Conservation (phyloP, 35 echinoderm and acorn worm genomes). For the Diadema setosum region DNA sequence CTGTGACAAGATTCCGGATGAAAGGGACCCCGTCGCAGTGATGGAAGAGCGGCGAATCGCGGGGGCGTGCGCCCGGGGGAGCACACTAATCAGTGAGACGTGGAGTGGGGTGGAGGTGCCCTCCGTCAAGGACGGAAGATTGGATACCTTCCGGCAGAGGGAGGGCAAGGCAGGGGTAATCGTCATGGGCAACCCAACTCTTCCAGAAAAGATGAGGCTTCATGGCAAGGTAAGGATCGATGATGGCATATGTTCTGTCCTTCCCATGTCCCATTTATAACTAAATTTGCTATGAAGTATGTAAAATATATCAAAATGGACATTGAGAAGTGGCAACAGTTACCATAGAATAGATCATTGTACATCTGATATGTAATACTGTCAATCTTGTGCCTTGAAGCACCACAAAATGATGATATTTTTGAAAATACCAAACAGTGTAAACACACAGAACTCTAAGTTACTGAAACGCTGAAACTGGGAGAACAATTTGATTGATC, state of each 20-base stretch:
- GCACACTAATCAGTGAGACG: constrained; percentile 63
- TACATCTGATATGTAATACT: too few relatives aligned
- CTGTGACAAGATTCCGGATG: constrained; percentile 7
- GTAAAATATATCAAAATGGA: too few relatives aligned
- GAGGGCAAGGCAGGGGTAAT: background rate
- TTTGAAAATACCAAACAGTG: too few relatives aligned
- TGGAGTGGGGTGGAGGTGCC: constrained; percentile 84
- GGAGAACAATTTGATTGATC: too few relatives aligned
- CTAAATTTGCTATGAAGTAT: too few relatives aligned
- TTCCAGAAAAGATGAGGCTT: constrained; percentile 58
- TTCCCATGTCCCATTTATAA: too few relatives aligned
- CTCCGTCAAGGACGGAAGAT: constrained; percentile 8
- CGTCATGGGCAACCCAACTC: constrained; percentile 77
- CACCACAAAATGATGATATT: too few relatives aligned
- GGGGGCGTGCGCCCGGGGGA: background rate
- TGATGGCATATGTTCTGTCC: background rate
- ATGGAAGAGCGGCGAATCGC: constrained; percentile 45
- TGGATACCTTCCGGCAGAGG: constrained; percentile 39
- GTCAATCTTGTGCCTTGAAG: too few relatives aligned
- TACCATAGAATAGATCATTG: too few relatives aligned
- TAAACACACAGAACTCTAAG: too few relatives aligned
- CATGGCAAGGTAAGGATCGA: constrained; percentile 57
- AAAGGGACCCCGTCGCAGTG: constrained; percentile 19
- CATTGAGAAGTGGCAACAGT: too few relatives aligned
- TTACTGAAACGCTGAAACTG: too few relatives aligned